Base-by-base conservation (phyloP, 1,140 invertebrate genomes). In the Xylocopa sonorina region DNA sequence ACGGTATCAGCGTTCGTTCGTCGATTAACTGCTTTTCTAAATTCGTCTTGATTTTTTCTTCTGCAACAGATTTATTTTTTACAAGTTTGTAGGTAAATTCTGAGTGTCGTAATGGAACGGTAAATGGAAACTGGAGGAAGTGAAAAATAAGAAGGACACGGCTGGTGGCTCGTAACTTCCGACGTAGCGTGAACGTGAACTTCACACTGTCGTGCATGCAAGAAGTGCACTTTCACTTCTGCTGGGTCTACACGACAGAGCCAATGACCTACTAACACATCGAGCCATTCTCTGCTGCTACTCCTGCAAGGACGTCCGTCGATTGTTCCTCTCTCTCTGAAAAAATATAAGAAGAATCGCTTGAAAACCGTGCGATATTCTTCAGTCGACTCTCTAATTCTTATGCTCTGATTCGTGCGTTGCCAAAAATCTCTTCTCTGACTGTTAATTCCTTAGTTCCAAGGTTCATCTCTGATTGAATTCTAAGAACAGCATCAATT, bases 191-290 rank as follows among this genome's bases (percentile, higher is more conserved):
- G 91, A 92, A 92, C 91, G 86, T 92, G 91, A 92, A 91, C 91
- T 91, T 92, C 90, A 91, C 87, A 85, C 83, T 83, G 85, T 80
- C 86, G 84, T 87, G 88, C 86, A 88, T 86, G 88, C 89, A 86
- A 85, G 80, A 87, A 51, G 83, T 86, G 55, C 86, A 92, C 91
- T 92, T 92, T 92, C 91, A 91, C 91, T 92, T 89, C 89, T 88
- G 58, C 82, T 86, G 67, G 57, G 68, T 87, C 71, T 87, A 85
- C 82, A 78, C 63, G 84, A 88, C 83, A 74, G 88, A 92, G 91
- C 91, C 90, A 92, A 92, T 92, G 91, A 92, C 92, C 92, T 89
- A 92, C 91, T 92, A 92, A 91, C 90, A 91, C 89, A 87, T 89
- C 85, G 87, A 88, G 86, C 77, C 82, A 68, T 86, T 82, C 82